Evolutionary conservation across 2,113 vertebrate species (phyloP), one percentile per base, ranked within the genome.

Genomic region (Coturnix japonica): DNA sequence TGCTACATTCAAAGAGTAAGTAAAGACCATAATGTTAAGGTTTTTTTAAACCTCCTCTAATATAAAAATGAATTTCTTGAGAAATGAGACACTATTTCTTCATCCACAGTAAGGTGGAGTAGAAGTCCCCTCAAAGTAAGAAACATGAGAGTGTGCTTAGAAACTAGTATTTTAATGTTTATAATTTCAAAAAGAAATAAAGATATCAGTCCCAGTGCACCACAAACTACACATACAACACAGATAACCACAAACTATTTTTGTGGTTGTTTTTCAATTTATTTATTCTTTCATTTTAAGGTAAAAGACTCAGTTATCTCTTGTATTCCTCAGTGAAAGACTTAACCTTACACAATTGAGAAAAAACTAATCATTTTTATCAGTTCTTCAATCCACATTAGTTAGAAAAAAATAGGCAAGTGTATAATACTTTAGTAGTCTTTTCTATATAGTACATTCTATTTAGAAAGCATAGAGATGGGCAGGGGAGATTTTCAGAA

Each of bases 51-150:
- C 9, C 8, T 67, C 43, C 30, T 59, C 16, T 43, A 75, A n/a
- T 26, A 44, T 9, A 67, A 64, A 92, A 71, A 63, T 25, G 1
- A 70, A 28, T 9, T 15, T 2, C 20, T 30, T 75, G 37, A 59
- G 43, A 64, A 66, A 67, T 26, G 25, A 81, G 31, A 66, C 10
- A 39, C 1, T 4, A 21, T 39, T 91, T 81, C 7, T 9, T 9
- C 2, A 1, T 4, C 46, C 37, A 39, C 35, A 70, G 22, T 1
- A 1, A 7, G 18, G 4, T 33, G 17, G 71, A 76, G 12, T 63
- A 19, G 3, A 75, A 9, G 13, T 15, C 15, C 56, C 25, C 31
- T 81, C 23, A 77, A 72, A 81, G 28, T 70, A 76, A 49, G 5
- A 59, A 92, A 26, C 8, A 22, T 6, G 4, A 33, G 37, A 33